Percentiles rank a stretch among this genome's conserved stretches.
Evolutionary conservation across 2,113 vertebrate genomes (phyloP).

Genomic region (Dascyllus trimaculatus): DNA sequence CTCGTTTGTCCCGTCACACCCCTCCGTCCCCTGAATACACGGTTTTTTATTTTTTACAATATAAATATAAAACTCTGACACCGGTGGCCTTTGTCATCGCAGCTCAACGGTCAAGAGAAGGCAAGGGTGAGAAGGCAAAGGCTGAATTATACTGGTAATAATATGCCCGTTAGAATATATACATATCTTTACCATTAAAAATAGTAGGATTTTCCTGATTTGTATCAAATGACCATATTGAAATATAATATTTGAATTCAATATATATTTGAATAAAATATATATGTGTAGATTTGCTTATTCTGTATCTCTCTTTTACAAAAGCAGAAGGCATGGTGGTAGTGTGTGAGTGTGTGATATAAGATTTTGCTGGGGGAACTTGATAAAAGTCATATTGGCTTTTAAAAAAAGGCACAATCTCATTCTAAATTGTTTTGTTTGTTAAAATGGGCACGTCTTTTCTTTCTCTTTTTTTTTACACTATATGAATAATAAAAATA

Average conservation of each 20-base stretch:
- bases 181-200: constrained; percentile 77
- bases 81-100: constrained; percentile 40
- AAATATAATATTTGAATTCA: constrained; percentile 82
- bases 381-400: constrained; percentile 47
- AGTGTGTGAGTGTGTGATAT: constrained; percentile 37
- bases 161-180: constrained; percentile 74
- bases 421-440: constrained; percentile 53
- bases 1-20: background rate
- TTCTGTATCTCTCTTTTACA: constrained; percentile 67
- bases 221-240: constrained; percentile 80
- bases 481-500: constrained; percentile 60
- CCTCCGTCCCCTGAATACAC: constrained; percentile 47
- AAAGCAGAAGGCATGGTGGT: constrained; percentile 73
- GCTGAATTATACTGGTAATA: constrained; percentile 64
- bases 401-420: constrained; percentile 80
- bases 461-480: constrained; percentile 13
- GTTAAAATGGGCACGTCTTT: constrained; percentile 52
- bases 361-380: constrained; percentile 39
- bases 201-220: constrained; percentile 76
- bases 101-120: constrained; percentile 66
- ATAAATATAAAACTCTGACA: constrained; percentile 73
- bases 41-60: constrained; percentile 16
- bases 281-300: constrained; percentile 72
- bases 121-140: constrained; percentile 76
- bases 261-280: constrained; percentile 81